Percentiles rank a stretch among this genome's conserved stretches.
Conservation (phyloP, 2,113 vertebrate species). For the Gymnogyps californianus region DNA sequence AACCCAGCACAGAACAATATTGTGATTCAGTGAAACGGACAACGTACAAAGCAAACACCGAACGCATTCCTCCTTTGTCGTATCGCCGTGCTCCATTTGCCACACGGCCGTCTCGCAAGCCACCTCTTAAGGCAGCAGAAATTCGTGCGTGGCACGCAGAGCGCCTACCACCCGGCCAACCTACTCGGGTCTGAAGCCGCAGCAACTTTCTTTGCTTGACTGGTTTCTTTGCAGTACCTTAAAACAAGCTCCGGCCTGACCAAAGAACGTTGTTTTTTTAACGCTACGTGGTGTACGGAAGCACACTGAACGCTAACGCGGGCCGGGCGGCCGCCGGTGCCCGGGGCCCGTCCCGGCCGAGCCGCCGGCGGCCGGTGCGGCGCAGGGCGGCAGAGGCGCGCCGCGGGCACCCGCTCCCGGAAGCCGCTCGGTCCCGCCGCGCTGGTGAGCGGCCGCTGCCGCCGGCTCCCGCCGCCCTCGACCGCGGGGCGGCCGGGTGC, state of each 20-base stretch:
- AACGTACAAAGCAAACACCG: fast-evolving
- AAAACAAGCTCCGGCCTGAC: fast-evolving
- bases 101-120: fast-evolving
- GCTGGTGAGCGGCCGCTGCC: too few species aligned
- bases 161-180: fast-evolving
- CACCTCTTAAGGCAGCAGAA: neutral
- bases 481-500: too few species aligned
- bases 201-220: neutral
- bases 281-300: fast-evolving
- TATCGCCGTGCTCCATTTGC: fast-evolving
- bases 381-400: too few species aligned
- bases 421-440: neutral
- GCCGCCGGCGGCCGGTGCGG: neutral
- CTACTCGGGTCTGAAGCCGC: neutral
- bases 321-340: neutral
- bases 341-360: neutral
- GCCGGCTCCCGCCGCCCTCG: too few species aligned
- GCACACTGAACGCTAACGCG: fast-evolving
- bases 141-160: fast-evolving
- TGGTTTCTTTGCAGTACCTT: neutral
- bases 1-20: neutral
- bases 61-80: fast-evolving
- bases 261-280: fast-evolving
- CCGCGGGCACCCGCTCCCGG: neutral
- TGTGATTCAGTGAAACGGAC: neutral